Percentiles rank a stretch among this genome's conserved stretches.
Evolutionary conservation across 1,140 invertebrate species (phyloP).

Genomic region (Bradysia coprophila): DNA sequence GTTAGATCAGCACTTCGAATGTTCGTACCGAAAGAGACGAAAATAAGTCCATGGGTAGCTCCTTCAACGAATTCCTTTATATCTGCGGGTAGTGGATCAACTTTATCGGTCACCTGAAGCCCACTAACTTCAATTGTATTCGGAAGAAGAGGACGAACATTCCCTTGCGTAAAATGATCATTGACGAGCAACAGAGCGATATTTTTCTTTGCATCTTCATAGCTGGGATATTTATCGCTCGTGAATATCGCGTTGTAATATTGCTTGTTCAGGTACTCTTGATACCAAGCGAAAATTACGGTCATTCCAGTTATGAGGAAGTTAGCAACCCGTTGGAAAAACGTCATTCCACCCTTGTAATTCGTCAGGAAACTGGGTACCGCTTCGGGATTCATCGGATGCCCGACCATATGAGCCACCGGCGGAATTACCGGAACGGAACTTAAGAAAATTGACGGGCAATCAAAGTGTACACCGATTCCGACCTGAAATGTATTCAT

Average conservation of each 20-base stretch:
- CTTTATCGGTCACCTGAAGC: neutral
- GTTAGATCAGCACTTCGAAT: no score
- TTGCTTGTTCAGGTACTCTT: neutral
- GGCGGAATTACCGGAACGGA: no score
- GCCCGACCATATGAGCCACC: neutral
- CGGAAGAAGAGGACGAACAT: neutral
- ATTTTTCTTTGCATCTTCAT: neutral
- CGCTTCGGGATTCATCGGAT: no score
- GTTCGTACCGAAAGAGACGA: constrained; percentile 38
- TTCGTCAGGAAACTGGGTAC: neutral
- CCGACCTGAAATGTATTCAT: neutral
- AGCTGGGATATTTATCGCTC: neutral
- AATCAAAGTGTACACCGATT: neutral
- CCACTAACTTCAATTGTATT: neutral
- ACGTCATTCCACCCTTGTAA: neutral
- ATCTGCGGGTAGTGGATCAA: neutral
- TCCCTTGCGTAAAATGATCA: neutral
- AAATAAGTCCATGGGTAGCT: constrained; percentile 32
- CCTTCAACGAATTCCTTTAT: constrained; percentile 31
- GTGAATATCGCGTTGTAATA: neutral
- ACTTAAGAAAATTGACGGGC: neutral
- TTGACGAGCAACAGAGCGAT: neutral
- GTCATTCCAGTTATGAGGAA: neutral
- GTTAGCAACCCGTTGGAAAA: neutral
- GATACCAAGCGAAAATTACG: neutral